phyloP scores from a whole-genome alignment of 2,888 invertebrate species.

The Stenodera caucasica region DNA sequence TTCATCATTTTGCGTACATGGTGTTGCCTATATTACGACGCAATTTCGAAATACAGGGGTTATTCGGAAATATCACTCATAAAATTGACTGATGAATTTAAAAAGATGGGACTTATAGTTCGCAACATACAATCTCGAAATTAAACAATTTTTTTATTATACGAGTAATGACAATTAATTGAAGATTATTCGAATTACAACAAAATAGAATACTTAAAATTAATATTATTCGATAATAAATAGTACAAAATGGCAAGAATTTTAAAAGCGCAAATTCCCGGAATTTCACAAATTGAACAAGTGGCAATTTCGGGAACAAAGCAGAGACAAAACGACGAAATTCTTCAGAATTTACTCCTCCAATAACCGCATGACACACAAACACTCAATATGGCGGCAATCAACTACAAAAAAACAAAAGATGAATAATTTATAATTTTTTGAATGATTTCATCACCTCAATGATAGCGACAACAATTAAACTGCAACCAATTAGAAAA shows the following conservation, averaged over 20 bases:
- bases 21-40: too few species aligned
- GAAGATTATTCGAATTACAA: background rate
- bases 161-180: background rate
- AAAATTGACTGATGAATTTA: too few species aligned
- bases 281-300: too few species aligned
- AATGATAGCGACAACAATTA: slow-evolving; percentile 26
- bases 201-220: background rate
- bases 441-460: slow-evolving; percentile 26
- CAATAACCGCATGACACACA: slow-evolving; percentile 1
- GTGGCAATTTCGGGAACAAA: too few species aligned
- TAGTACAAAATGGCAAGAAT: too few species aligned
- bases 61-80: too few species aligned
- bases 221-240: background rate
- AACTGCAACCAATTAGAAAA: slow-evolving; percentile 28
- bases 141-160: background rate
- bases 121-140: too few species aligned
- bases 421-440: slow-evolving; percentile 1
- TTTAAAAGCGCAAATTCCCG: too few species aligned
- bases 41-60: too few species aligned
- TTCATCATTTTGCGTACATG: too few species aligned
- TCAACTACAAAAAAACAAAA: slow-evolving; percentile 14
- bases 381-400: slow-evolving; percentile 15
- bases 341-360: background rate
- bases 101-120: too few species aligned
- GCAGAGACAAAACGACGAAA: background rate